These are phyloP conservation scores for Mythimna lalbum DNA, from an alignment of 2,888 invertebrate species.

Conservation along the genomic window DNA sequence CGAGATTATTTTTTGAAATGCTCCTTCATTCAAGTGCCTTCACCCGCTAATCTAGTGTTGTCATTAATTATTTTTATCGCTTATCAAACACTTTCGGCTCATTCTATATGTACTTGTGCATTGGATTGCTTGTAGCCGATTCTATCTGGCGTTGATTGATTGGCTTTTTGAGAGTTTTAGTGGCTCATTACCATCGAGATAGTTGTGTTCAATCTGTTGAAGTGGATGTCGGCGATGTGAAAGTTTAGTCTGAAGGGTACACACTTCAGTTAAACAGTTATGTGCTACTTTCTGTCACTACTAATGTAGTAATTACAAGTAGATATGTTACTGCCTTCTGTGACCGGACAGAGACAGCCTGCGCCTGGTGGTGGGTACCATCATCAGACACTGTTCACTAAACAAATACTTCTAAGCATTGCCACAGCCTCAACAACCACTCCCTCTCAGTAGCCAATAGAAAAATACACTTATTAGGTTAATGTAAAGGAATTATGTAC, in stretches of 20 bases:
- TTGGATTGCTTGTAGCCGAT: constrained; percentile 78
- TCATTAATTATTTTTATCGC: constrained; percentile 91
- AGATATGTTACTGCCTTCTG: no score
- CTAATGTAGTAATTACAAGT: not conserved
- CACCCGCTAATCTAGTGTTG: constrained; percentile 87
- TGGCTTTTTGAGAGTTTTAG: constrained; percentile 55
- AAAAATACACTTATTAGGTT: no score
- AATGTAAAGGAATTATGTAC: no score
- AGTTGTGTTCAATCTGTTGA: constrained; percentile 31
- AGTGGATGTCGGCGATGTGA: constrained; percentile 20
- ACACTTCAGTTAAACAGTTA: not conserved
- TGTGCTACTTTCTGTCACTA: not conserved
- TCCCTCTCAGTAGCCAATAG: no score
- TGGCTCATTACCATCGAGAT: constrained; percentile 44
- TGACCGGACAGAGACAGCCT: no score
- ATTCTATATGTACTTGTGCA: constrained; percentile 74
- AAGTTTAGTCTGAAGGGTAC: constrained; percentile 3
- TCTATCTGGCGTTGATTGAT: constrained; percentile 71
- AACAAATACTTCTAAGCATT: no score
- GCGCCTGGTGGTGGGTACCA: no score
- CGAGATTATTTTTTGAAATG: constrained; percentile 90
- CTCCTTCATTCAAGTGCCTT: constrained; percentile 89
- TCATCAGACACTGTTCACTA: no score
- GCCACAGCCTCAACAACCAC: no score
- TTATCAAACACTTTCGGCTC: constrained; percentile 88